Percentiles rank a stretch among this genome's conserved stretches.
Evolutionary conservation across 2,888 invertebrate species (phyloP).

Genomic region (Phaonia tiefii): DNA sequence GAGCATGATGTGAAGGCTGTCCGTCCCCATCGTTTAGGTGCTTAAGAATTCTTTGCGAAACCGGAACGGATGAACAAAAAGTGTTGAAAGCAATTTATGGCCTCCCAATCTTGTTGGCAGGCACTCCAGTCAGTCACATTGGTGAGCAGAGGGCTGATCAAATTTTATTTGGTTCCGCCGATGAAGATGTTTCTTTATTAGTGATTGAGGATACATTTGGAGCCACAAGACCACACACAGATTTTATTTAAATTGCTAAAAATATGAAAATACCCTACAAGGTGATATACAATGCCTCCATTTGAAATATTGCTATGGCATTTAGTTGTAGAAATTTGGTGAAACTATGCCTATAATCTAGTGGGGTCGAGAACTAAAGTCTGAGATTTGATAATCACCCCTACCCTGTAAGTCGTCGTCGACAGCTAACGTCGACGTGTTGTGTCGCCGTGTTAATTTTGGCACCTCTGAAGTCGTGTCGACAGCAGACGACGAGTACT

Average conservation of each 20-base stretch:
- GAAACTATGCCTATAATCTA: slow-evolving; percentile 99
- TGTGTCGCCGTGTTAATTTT: no score
- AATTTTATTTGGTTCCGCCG: slow-evolving; percentile 88
- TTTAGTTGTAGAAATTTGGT: slow-evolving; percentile 97
- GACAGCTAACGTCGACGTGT: no score
- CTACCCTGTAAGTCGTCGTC: no score
- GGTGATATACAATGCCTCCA: slow-evolving; percentile 98
- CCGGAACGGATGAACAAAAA: no score
- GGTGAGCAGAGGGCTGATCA: slow-evolving; percentile 95
- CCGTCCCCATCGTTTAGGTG: no score
- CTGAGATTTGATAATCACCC: no score
- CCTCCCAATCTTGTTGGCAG: slow-evolving; percentile 89
- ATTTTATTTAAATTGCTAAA: slow-evolving; percentile 93
- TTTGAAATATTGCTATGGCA: slow-evolving; percentile 96
- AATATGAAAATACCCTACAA: slow-evolving; percentile 82
- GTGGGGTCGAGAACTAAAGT: slow-evolving; percentile 96
- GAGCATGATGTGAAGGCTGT: no score
- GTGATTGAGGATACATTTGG: slow-evolving; percentile 99
- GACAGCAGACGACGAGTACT: no score
- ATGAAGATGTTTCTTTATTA: slow-evolving; percentile 90
- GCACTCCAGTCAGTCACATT: slow-evolving; percentile 95
- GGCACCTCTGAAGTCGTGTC: no score
- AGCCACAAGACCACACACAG: slow-evolving; percentile 99
- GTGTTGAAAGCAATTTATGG: slow-evolving; percentile 98
- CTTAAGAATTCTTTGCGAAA: no score